Evolutionary conservation across 2,113 vertebrate genomes (phyloP).

Genomic region (Paramisgurnus dabryanus): DNA sequence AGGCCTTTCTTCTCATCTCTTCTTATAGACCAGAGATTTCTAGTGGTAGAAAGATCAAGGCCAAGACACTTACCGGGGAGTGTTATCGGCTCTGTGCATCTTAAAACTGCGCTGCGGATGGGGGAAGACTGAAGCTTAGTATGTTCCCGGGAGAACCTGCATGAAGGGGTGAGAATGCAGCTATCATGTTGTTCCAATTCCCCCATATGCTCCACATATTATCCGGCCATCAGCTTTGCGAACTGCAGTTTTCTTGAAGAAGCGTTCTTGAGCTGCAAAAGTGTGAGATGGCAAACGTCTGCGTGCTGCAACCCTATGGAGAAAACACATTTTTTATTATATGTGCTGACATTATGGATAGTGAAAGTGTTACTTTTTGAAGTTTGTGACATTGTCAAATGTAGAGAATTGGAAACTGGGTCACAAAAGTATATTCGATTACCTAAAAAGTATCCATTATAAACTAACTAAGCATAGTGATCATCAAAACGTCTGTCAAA

Average conservation of each 20-base stretch:
- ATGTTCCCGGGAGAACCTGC: slow-evolving; percentile 11
- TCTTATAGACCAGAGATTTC: slow-evolving; percentile 37
- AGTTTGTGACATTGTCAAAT: background rate
- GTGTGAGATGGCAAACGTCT: background rate
- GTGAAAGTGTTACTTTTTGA: background rate
- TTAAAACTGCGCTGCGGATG: slow-evolving; percentile 24
- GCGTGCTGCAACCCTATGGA: background rate
- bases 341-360: background rate
- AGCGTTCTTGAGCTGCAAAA: background rate
- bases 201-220: slow-evolving; percentile 22
- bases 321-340: background rate
- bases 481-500: background rate
- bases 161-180: slow-evolving; percentile 45
- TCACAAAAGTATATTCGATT: background rate
- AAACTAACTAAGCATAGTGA: too few species aligned
- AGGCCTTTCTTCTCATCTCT: slow-evolving; percentile 46
- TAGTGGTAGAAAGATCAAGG: slow-evolving; percentile 46
- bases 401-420: slow-evolving; percentile 4
- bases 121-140: slow-evolving; percentile 14
- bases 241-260: slow-evolving; percentile 7
- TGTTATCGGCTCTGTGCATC: slow-evolving; percentile 32
- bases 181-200: slow-evolving; percentile 36
- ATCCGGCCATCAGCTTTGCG: slow-evolving; percentile 3
- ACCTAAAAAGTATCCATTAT: background rate
- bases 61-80: slow-evolving; percentile 30